Percentiles rank a stretch among this genome's conserved stretches.
phyloP scores from a whole-genome alignment of 2,888 invertebrate genomes.

The Mycalesis mineus region DNA sequence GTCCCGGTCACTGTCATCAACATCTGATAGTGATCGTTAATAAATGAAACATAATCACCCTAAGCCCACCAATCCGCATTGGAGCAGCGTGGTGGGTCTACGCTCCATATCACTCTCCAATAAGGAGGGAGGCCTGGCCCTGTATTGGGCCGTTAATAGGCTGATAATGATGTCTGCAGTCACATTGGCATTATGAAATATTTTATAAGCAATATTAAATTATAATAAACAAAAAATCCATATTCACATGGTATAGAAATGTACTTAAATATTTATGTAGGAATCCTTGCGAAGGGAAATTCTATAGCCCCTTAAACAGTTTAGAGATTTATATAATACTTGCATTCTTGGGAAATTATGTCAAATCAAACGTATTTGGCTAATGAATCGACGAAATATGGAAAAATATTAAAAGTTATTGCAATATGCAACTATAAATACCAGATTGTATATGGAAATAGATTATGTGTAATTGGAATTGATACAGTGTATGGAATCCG shows the following conservation, averaged over 20 bases:
- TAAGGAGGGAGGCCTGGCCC: too few species aligned
- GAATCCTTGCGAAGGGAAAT: constrained; percentile 3
- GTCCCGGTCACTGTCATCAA: too few species aligned
- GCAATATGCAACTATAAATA: constrained; percentile 15
- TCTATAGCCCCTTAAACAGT: neutral
- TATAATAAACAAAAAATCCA: neutral
- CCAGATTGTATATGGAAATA: constrained; percentile 3
- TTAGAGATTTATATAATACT: neutral
- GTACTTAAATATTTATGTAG: neutral
- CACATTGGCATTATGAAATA: too few species aligned
- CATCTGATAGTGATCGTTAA: too few species aligned
- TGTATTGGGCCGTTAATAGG: too few species aligned
- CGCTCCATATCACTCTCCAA: too few species aligned
- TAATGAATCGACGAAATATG: constrained; percentile 22
- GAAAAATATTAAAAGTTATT: constrained; percentile 28
- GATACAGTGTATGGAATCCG: neutral
- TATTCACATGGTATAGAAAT: neutral
- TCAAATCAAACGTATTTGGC: constrained; percentile 21
- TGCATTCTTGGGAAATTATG: constrained; percentile 14
- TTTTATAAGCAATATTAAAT: neutral
- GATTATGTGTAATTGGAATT: neutral
- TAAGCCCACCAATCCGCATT: too few species aligned
- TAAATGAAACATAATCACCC: too few species aligned
- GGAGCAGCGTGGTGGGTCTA: too few species aligned
- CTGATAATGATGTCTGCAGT: too few species aligned